Base-by-base conservation (phyloP, 2,888 invertebrate species). In the Anaspis maculata region DNA sequence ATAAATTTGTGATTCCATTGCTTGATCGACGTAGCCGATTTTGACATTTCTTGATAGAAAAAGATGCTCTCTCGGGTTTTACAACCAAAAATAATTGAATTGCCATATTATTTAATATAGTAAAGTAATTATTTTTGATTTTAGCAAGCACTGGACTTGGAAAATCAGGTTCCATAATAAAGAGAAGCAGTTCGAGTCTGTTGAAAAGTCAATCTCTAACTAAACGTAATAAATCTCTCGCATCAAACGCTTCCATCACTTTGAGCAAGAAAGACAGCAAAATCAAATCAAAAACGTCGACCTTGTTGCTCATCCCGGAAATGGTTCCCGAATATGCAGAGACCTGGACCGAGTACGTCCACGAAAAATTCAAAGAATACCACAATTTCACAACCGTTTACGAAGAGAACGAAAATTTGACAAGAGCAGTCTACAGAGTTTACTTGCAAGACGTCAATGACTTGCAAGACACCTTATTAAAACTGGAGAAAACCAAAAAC, bases 271-370 rank as follows among this genome's bases (percentile, higher is more conserved):
- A 23, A 26, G 33, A 14, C 16, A 38, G 16, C 24, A 13, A 19
- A 1, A n/a, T n/a, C n/a, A 38, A 32, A 10, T n/a, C 16, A 11
- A 41, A 32, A 13, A 4, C 37, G n/a, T 2, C 11, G 11, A 41
- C 38, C 25, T 31, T 32, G 26, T 15, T 34, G 4, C 13, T 33
- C 4, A 28, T 44, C 16, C 44, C 47, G 4, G 39, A 44, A 13
- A 21, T 31, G 1, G 27, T 51, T 4, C 54, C 54, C 3, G 38
- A 39, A 15, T 42, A 47, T 26, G 36, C 41, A 15, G 48, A 49
- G 27, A 52, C 49, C 13, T 55, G 54, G 54, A 30, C 30, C 19
- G 13, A 14, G 12, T 57, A 49, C 37, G 43, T 27, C 19, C 25
- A 5, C 1, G 47, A 48, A 26, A 28, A 34, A 27, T 26, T 33